phyloP scores from a whole-genome alignment of 2,888 invertebrate species.

The Melanostoma mellinum region DNA sequence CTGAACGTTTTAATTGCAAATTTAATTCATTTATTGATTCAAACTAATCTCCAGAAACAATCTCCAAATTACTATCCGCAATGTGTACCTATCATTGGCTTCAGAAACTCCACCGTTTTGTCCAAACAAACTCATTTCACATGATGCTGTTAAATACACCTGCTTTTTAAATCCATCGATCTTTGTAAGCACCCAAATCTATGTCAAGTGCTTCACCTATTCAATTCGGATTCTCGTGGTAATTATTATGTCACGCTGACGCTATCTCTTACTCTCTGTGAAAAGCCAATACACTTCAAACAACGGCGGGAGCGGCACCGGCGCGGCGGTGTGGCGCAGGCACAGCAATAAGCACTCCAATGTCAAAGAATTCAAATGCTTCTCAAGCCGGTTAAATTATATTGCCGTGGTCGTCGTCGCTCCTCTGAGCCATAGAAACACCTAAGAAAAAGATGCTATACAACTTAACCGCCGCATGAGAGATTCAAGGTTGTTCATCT shows the following conservation, averaged over 20 bases:
- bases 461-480: conserved; percentile 21
- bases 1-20: no score
- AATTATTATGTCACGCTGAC: conserved; percentile 63
- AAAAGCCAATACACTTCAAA: conserved; percentile 60
- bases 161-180: conserved; percentile 16
- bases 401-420: not conserved
- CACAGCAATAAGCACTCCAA: conserved; percentile 34
- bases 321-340: no score
- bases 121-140: not conserved
- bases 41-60: no score
- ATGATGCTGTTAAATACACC: no score
- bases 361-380: conserved; percentile 52
- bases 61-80: no score
- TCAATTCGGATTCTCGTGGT: conserved; percentile 55
- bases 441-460: conserved; percentile 5
- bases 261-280: conserved; percentile 6
- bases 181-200: conserved; percentile 41
- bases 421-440: conserved; percentile 5
- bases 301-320: conserved; percentile 2
- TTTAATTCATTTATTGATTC: no score
- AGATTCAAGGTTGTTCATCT: conserved; percentile 56
- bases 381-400: conserved; percentile 45
- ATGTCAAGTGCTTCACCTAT: conserved; percentile 63
- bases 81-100: no score
- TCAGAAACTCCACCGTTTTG: no score